These are phyloP conservation scores for Phainopepla nitens DNA, from an alignment of 2,113 vertebrate genomes.

Conservation along the genomic window DNA sequence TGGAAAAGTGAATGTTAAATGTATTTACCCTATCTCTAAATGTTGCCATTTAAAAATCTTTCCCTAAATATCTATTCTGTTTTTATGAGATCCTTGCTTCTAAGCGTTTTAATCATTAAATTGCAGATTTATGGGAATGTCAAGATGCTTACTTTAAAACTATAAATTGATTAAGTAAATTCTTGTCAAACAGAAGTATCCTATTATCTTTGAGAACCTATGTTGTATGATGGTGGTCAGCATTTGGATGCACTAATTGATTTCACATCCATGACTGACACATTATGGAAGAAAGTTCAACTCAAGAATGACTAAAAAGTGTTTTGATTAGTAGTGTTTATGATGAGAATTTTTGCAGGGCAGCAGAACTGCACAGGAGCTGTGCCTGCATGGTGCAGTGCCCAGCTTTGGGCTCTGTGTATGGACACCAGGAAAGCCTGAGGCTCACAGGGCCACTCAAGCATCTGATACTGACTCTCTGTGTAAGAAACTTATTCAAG, in stretches of 20 bases:
- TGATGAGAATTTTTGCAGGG: neutral
- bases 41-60: neutral
- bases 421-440: neutral
- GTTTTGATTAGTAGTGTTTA: neutral
- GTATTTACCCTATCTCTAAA: neutral
- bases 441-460: neutral
- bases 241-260: neutral
- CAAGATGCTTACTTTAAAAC: neutral
- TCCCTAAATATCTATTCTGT: neutral
- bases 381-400: neutral
- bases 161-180: neutral
- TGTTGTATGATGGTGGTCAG: neutral
- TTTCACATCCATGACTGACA: neutral
- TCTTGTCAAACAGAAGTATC: neutral
- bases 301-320: neutral
- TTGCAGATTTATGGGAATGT: neutral
- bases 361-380: neutral
- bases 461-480: neutral
- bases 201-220: neutral
- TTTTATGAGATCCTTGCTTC: neutral
- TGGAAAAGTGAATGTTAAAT: neutral
- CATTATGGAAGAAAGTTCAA: neutral
- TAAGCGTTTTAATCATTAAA: neutral
- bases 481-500: neutral
- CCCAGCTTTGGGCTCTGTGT: neutral